phyloP scores from a whole-genome alignment of 2,113 vertebrate species.

The Trogon melanurus region DNA sequence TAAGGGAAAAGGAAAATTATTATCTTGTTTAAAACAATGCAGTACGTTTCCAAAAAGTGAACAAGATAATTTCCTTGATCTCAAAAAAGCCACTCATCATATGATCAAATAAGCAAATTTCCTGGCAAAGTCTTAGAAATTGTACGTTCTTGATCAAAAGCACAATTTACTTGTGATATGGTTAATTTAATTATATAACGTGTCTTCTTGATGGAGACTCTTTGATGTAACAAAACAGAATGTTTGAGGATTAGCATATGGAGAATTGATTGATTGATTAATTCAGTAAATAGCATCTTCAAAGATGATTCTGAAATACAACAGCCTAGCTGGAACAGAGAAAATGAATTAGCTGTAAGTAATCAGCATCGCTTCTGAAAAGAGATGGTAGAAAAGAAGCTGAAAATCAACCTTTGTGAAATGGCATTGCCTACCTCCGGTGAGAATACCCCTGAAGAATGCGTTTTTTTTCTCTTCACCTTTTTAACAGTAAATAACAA shows the following conservation, averaged over 20 bases:
- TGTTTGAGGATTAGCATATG: conserved; percentile 58
- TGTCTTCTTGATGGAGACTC: conserved; percentile 8
- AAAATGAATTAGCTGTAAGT: neutral
- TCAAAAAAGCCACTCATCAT: conserved; percentile 36
- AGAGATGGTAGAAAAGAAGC: neutral
- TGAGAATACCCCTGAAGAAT: neutral
- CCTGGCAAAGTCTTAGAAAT: conserved; percentile 49
- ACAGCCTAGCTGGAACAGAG: neutral
- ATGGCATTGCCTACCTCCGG: neutral
- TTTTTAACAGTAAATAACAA: neutral
- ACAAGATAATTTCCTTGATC: conserved; percentile 64
- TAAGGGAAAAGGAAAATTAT: neutral
- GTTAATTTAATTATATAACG: conserved; percentile 49
- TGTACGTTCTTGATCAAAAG: conserved; percentile 60
- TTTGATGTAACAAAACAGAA: conserved; percentile 68
- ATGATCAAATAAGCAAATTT: conserved; percentile 52
- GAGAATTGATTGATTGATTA: conserved; percentile 70
- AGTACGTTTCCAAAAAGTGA: conserved; percentile 15
- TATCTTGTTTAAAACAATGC: conserved; percentile 59
- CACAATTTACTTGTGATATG: conserved; percentile 34
- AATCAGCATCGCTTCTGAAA: neutral
- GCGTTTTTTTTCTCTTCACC: neutral
- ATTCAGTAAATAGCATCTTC: conserved; percentile 59
- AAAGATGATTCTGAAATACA: conserved; percentile 42
- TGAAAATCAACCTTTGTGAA: neutral